Conservation (phyloP, 2,113 vertebrate genomes). For the Sarotherodon lohbergeri region DNA sequence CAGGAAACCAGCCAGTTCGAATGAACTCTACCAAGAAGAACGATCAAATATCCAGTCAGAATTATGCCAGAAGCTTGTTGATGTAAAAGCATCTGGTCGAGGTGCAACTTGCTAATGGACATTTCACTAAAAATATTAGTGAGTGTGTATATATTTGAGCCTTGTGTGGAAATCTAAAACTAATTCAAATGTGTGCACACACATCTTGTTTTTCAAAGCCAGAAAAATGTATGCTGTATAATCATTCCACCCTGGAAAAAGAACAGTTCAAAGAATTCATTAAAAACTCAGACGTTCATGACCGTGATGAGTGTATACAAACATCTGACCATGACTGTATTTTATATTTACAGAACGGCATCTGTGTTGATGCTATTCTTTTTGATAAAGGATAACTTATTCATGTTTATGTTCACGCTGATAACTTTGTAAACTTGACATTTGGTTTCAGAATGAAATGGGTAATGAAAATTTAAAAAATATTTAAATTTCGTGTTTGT, state of each 20-base stretch:
- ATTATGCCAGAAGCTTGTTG: background rate
- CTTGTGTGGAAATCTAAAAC: background rate
- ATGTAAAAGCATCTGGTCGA: background rate
- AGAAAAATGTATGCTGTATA: background rate
- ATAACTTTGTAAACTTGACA: background rate
- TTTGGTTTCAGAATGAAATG: background rate
- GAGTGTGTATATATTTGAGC: background rate
- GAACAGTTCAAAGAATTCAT: background rate
- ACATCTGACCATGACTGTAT: background rate
- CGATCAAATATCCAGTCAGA: background rate
- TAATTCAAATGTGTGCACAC: background rate
- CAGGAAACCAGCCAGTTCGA: background rate
- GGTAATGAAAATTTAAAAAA: background rate
- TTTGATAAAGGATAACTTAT: background rate
- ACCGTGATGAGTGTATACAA: background rate
- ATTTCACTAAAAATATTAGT: background rate
- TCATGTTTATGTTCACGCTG: fast-evolving
- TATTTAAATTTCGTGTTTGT: background rate
- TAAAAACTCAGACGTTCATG: background rate
- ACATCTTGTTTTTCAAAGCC: background rate
- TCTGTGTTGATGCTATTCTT: background rate
- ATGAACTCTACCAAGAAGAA: background rate
- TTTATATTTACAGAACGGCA: background rate
- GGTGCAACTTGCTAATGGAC: background rate
- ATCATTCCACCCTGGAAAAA: background rate